A percentile compares a stretch with the other conserved stretches of the same genome.
These are phyloP conservation scores for Cylas formicarius DNA, from an alignment of 1,140 invertebrate species.

Conservation along the genomic window DNA sequence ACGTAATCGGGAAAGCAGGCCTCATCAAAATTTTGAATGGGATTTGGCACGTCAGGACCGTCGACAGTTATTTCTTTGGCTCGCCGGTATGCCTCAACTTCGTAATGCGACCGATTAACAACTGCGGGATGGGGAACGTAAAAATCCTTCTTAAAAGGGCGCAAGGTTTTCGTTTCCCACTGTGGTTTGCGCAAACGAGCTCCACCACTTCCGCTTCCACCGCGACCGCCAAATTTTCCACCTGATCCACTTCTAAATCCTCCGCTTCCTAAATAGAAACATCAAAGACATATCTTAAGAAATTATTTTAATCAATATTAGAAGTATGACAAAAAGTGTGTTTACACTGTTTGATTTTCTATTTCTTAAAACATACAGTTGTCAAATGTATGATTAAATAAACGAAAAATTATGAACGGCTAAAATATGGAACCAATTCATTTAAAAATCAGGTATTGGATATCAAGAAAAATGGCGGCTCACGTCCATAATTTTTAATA, in stretches of 20 bases:
- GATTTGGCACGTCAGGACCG: conserved; percentile 50
- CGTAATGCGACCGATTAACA: conserved; percentile 58
- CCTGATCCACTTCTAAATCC: conserved; percentile 9
- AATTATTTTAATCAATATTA: no score
- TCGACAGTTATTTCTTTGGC: conserved; percentile 77
- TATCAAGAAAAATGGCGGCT: no score
- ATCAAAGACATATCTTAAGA: no score
- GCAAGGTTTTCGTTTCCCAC: conserved; percentile 70
- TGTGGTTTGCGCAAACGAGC: conserved; percentile 53
- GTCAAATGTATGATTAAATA: conserved; percentile 95
- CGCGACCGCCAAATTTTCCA: conserved; percentile 9
- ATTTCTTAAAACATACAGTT: conserved; percentile 71
- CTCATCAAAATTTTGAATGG: conserved; percentile 77
- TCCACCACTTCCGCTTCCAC: conserved; percentile 26
- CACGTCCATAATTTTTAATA: no score
- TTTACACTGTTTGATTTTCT: conserved; percentile 57
- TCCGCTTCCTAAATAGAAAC: no score
- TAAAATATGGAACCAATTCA: neutral
- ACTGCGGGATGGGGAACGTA: conserved; percentile 78
- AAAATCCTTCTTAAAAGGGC: conserved; percentile 91
- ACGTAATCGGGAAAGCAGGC: conserved; percentile 75
- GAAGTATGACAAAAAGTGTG: no score
- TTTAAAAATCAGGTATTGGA: neutral
- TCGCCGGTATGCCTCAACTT: conserved; percentile 68
- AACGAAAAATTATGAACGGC: conserved; percentile 59